Evolutionary conservation across 2,888 invertebrate genomes (phyloP), one percentile per base, ranked within the genome.

Genomic region (Hyposoter didymator): DNA sequence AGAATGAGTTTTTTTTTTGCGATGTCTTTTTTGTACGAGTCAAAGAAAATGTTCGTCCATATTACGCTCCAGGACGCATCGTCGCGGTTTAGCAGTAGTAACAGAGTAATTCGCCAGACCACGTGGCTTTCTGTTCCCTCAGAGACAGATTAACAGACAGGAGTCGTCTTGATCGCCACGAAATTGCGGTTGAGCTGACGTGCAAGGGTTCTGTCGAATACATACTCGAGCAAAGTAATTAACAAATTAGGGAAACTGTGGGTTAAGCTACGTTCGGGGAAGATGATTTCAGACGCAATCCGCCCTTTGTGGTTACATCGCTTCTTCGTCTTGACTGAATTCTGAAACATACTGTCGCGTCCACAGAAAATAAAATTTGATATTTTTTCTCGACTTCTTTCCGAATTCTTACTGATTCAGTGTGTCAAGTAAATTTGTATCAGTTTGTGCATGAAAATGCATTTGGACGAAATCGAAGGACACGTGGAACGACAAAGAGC

Each of bases 41-140:
- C 10, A 1, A 55, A 22, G 55, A 55, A 55, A 22, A 55, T 55
- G 10, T 10, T 22, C 10, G 55, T 1, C n/a, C 0, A 19, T 28
- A 22, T 22, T 39, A 39, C 35, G 14, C 19, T 39, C 19, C 69
- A 22, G 49, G 22, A 67, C 52, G 69, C 32, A 72, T 76, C 22
- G 73, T 84, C 87, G 88, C 74, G 89, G 89, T 88, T 82, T 49
- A 85, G 86, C 88, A 88, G 88, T 89, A 87, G 89, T 87, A 87
- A 87, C 86, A 74, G 74, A 88, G 85, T 85, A 87, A 88, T 88
- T 85, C 80, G 79, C 85, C 83, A 80, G 85, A 88, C 87, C 88
- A 82, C 84, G 86, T 86, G 82, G 82, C 86, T 76, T 72, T 82
- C 84, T 81, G 66, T 49, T 59, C 74, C 55, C 52, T 45, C 64